Percentiles rank a stretch among this genome's conserved stretches.
Evolutionary conservation across 2,888 invertebrate genomes (phyloP).

Genomic region (Holacanthella duospinosa): DNA sequence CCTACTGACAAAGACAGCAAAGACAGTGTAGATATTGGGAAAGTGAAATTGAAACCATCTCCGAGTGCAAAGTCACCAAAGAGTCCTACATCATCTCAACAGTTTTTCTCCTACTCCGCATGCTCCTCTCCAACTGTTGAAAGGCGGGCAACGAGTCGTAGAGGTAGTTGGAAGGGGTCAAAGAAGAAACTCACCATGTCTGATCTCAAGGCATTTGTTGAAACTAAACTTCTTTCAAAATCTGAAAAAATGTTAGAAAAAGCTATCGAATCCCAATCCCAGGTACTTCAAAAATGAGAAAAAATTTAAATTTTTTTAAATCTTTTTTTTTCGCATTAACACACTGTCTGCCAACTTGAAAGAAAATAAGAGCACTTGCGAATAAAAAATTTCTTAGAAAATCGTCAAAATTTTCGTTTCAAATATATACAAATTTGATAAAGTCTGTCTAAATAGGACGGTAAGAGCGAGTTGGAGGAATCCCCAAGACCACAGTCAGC

Average conservation of each 20-base stretch:
- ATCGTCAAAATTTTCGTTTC: not conserved
- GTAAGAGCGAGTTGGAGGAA: constrained; percentile 44
- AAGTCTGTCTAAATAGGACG: not conserved
- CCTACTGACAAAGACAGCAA: not conserved
- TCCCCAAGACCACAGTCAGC: constrained; percentile 60
- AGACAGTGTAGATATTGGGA: constrained; percentile 1
- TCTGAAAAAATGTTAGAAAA: constrained; percentile 84
- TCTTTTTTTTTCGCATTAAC: not conserved
- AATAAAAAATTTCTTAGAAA: constrained; percentile 43
- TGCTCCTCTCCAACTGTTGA: constrained; percentile 35
- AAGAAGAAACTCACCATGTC: constrained; percentile 76
- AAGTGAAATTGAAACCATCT: constrained; percentile 2
- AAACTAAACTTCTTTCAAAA: constrained; percentile 78
- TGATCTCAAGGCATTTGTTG: constrained; percentile 80
- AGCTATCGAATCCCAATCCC: constrained; percentile 46
- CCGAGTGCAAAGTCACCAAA: not conserved
- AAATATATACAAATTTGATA: not conserved
- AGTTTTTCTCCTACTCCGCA: constrained; percentile 34
- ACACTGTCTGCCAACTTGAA: no score
- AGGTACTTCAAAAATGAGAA: not conserved
- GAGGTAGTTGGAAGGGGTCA: constrained; percentile 72
- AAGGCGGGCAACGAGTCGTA: constrained; percentile 41
- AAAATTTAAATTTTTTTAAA: not conserved
- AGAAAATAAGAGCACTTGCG: no score
- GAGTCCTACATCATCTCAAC: constrained; percentile 5